These are phyloP conservation scores for Parazoanthus darwini DNA, from an alignment of 92 coral and sea anemone genomes.

Conservation along the genomic window DNA sequence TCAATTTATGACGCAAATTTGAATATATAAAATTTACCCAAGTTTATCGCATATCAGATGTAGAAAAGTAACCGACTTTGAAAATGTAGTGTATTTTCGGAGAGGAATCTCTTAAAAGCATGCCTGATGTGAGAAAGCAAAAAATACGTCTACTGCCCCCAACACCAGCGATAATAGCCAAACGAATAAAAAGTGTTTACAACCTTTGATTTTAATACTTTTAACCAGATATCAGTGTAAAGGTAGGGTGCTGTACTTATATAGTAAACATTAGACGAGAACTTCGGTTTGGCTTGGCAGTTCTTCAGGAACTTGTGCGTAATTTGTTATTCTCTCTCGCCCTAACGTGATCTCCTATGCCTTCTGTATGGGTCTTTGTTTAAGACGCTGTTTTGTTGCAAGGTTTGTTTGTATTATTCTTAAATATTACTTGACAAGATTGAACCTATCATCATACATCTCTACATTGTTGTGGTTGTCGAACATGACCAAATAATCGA, in stretches of 20 bases:
- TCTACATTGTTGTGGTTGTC: neutral
- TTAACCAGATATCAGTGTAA: no score
- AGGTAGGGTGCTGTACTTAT: neutral
- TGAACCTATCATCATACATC: neutral
- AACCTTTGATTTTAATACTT: no score
- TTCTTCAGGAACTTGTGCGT: neutral
- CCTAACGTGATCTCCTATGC: neutral
- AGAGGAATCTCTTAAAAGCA: neutral
- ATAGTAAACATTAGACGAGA: neutral
- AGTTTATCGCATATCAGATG: neutral
- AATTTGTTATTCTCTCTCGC: neutral
- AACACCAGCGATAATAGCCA: neutral
- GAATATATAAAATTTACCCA: neutral
- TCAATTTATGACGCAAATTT: neutral
- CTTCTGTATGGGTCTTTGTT: neutral
- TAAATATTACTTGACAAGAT: neutral
- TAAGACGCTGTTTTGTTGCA: slow-evolving; percentile 4
- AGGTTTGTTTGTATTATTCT: slow-evolving; percentile 25
- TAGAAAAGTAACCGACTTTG: neutral
- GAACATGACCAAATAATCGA: neutral
- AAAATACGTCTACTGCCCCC: neutral
- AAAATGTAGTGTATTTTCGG: neutral
- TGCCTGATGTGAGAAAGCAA: neutral
- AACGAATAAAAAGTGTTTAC: neutral
- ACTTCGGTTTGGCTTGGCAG: neutral